These are phyloP conservation scores for Cotesia glomerata DNA, from an alignment of 1,140 invertebrate species.

Conservation along the genomic window DNA sequence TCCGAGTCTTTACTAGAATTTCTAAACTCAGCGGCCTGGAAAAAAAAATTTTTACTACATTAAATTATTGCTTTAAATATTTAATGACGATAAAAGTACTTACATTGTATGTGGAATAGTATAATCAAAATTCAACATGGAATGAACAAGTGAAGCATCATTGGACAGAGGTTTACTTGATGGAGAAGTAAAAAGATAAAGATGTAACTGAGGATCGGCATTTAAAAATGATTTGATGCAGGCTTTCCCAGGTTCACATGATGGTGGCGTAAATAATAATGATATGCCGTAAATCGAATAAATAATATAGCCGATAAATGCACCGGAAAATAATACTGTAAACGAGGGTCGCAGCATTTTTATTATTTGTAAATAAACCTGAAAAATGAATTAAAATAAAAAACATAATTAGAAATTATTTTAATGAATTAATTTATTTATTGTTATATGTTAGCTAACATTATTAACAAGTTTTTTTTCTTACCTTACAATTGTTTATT, in stretches of 20 bases:
- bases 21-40: conserved; percentile 68
- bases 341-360: conserved; percentile 59
- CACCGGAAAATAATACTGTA: conserved; percentile 66
- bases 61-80: conserved; percentile 22
- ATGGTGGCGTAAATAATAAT: conserved; percentile 73
- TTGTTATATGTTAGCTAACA: too few relatives aligned
- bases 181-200: conserved; percentile 68
- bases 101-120: conserved; percentile 40
- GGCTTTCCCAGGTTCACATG: conserved; percentile 67
- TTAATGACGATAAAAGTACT: conserved; percentile 34
- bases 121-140: conserved; percentile 65
- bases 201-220: conserved; percentile 64
- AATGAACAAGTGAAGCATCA: conserved; percentile 53
- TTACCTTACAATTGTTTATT: too few relatives aligned
- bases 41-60: conserved; percentile 36
- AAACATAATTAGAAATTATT: too few relatives aligned
- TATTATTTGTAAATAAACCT: conserved; percentile 25
- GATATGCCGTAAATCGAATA: conserved; percentile 78
- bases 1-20: conserved; percentile 72
- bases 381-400: conserved; percentile 18
- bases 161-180: conserved; percentile 57
- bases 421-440: too few relatives aligned
- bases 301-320: conserved; percentile 74
- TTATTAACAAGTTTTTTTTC: too few relatives aligned
- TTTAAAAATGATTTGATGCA: conserved; percentile 69